phyloP scores from a whole-genome alignment of 2,797 vertebrate species.

The Okamejei kenojei region DNA sequence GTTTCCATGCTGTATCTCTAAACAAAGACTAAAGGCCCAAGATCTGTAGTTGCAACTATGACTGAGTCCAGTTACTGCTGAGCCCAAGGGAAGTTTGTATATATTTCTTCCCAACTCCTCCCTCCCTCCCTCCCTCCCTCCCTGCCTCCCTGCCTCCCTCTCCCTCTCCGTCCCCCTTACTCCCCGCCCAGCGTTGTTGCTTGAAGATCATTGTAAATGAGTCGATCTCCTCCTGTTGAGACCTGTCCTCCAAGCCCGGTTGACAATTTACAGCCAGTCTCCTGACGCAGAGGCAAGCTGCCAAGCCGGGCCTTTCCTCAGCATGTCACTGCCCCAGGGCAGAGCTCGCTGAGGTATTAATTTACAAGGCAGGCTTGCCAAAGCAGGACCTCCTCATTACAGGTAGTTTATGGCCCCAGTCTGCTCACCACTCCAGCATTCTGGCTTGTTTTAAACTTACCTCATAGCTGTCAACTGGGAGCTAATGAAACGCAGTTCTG shows the following conservation, averaged over 20 bases:
- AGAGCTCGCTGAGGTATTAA: neutral
- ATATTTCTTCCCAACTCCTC: neutral
- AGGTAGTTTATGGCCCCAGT: slow-evolving; percentile 1
- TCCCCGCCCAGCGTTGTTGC: slow-evolving; percentile 37
- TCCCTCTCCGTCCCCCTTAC: neutral
- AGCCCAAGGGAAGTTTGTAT: neutral
- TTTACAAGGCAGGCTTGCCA: slow-evolving; percentile 25
- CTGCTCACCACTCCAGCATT: neutral
- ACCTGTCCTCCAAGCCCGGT: slow-evolving; percentile 38
- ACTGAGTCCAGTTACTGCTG: neutral
- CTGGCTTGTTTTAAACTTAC: slow-evolving; percentile 37
- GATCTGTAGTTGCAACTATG: neutral
- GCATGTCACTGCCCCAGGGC: neutral
- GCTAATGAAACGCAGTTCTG: slow-evolving; percentile 18
- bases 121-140: slow-evolving; percentile 14
- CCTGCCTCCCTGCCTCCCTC: slow-evolving; percentile 31
- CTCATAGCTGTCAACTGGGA: slow-evolving; percentile 19
- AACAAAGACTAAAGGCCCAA: neutral
- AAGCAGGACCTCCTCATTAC: neutral
- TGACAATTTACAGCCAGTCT: slow-evolving; percentile 38
- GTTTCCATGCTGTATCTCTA: too few relatives aligned
- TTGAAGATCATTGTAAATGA: slow-evolving; percentile 41
- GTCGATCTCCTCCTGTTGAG: slow-evolving; percentile 42
- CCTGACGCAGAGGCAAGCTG: neutral
- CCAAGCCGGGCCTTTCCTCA: slow-evolving; percentile 11